Evolutionary conservation across 2,797 vertebrate species (phyloP).

Genomic region (Rhincodon typus): DNA sequence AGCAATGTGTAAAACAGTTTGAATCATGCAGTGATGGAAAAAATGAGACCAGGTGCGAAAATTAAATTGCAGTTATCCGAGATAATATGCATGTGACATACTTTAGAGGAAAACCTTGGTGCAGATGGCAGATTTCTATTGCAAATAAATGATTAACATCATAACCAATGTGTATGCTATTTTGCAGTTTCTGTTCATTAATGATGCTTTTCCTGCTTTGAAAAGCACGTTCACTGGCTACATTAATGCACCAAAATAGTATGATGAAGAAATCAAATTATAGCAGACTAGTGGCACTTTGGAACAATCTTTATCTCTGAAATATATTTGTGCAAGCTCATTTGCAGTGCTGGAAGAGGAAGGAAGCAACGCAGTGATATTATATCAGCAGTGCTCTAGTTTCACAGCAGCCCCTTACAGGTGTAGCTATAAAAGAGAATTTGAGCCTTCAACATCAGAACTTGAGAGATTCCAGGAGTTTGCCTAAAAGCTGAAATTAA

Average conservation of each 20-base stretch:
- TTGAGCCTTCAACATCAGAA: background rate
- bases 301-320: background rate
- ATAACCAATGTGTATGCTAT: background rate
- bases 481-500: too few relatives aligned
- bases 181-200: background rate
- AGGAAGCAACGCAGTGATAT: background rate
- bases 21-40: background rate
- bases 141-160: background rate
- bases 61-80: background rate
- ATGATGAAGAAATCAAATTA: background rate
- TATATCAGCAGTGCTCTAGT: too few relatives aligned
- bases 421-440: background rate
- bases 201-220: background rate
- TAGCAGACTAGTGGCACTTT: background rate
- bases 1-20: background rate
- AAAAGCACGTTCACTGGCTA: background rate
- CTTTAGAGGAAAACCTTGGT: background rate
- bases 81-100: background rate
- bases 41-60: background rate
- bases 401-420: background rate
- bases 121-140: background rate
- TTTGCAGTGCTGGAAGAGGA: background rate
- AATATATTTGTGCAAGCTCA: background rate
- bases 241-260: background rate
- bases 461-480: background rate